These are phyloP conservation scores for Anarrhichthys ocellatus DNA, from an alignment of 2,113 vertebrate species.

Conservation along the genomic window DNA sequence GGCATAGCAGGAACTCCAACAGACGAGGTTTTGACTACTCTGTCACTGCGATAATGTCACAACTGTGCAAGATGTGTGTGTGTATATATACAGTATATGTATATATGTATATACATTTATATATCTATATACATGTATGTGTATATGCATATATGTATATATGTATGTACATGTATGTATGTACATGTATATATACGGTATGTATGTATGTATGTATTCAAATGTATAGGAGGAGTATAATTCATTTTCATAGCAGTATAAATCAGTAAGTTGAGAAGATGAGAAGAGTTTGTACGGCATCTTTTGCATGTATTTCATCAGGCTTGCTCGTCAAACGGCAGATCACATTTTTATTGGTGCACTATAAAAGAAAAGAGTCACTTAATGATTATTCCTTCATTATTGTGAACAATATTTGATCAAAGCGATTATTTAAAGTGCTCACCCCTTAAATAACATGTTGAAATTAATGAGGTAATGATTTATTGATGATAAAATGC, in stretches of 20 bases:
- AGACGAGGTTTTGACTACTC: too few species aligned
- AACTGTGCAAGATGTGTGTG: too few species aligned
- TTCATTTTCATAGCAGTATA: too few species aligned
- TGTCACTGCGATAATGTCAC: too few species aligned
- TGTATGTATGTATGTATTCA: too few species aligned
- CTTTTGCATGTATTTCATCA: slow-evolving; percentile 13
- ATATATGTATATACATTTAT: too few species aligned
- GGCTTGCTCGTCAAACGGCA: slow-evolving; percentile 12
- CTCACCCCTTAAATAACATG: background rate
- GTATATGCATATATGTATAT: too few species aligned
- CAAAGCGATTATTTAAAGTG: slow-evolving; percentile 22
- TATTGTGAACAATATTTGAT: slow-evolving; percentile 13
- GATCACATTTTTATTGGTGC: background rate
- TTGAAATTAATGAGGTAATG: slow-evolving; percentile 24
- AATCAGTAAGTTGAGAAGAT: background rate
- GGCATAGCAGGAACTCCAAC: too few species aligned
- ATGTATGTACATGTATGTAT: too few species aligned
- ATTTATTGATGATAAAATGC: slow-evolving; percentile 25
- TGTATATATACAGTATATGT: too few species aligned
- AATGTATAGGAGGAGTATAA: background rate
- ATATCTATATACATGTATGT: background rate
- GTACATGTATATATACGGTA: too few species aligned
- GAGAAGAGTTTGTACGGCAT: background rate
- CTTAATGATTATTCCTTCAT: slow-evolving; percentile 1
- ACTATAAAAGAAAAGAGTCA: background rate